Evolutionary conservation across 1,140 invertebrate species (phyloP).

Genomic region (Eupeodes corollae): DNA sequence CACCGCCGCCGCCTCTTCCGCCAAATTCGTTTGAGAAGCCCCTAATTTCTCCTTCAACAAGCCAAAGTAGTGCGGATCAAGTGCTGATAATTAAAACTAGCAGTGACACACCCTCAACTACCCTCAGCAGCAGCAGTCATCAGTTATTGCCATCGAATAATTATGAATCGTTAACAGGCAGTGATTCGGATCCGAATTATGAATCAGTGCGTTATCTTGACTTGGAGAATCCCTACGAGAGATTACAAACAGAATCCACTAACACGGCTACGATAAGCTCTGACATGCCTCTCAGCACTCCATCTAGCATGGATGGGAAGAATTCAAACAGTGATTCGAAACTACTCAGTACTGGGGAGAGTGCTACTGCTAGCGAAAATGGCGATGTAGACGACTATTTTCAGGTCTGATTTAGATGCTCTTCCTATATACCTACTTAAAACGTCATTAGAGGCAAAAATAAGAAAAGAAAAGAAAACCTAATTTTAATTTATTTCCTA

Average conservation of each 20-base stretch:
- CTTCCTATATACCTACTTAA: too few species aligned
- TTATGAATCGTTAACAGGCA: constrained; percentile 64
- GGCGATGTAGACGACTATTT: too few species aligned
- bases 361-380: too few species aligned
- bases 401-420: too few species aligned
- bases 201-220: constrained; percentile 48
- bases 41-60: constrained; percentile 19
- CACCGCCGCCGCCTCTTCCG: background rate
- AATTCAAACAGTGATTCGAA: too few species aligned
- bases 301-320: too few species aligned
- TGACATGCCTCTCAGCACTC: too few species aligned
- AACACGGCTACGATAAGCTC: constrained; percentile 5
- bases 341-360: too few species aligned
- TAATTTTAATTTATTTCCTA: too few species aligned
- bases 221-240: constrained; percentile 26
- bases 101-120: constrained; percentile 23
- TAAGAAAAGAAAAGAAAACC: too few species aligned
- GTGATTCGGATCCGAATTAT: constrained; percentile 61
- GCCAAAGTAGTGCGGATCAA: constrained; percentile 22
- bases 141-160: constrained; percentile 26
- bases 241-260: constrained; percentile 18
- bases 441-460: too few species aligned
- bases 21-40: constrained; percentile 36
- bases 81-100: constrained; percentile 32
- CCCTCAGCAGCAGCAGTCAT: constrained; percentile 11